These are phyloP conservation scores for Micropoecilia bifurca DNA, from an alignment of 2,797 vertebrate genomes.

Conservation along the genomic window DNA sequence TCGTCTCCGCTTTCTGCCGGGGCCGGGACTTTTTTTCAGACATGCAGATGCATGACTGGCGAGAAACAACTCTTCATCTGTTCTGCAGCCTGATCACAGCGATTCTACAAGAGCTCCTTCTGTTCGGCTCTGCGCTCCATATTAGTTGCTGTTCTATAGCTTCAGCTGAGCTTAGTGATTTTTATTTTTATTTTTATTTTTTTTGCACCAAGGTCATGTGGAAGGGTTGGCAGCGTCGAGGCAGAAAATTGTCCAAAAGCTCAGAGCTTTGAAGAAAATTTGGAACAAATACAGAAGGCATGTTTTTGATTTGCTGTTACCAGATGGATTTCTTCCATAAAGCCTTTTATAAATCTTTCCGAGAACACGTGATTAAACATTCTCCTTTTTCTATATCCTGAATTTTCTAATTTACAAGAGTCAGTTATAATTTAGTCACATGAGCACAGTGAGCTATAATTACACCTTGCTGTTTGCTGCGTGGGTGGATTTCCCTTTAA, in stretches of 20 bases:
- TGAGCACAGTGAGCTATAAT: conserved; percentile 43
- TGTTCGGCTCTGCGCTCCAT: not conserved
- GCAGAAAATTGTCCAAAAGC: conserved; percentile 4
- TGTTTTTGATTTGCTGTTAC: conserved; percentile 17
- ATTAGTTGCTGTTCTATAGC: conserved; percentile 10
- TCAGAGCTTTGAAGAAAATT: not conserved
- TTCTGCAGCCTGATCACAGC: conserved; percentile 27
- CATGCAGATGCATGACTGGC: not conserved
- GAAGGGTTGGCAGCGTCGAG: not conserved
- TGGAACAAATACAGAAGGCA: conserved; percentile 1
- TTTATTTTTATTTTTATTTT: not conserved
- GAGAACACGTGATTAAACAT: not conserved
- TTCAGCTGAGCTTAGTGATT: conserved; percentile 3
- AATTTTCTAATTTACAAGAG: conserved; percentile 13
- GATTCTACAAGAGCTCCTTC: conserved; percentile 7
- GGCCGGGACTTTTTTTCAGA: conserved; percentile 3
- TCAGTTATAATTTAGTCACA: conserved; percentile 45
- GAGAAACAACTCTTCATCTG: conserved; percentile 10
- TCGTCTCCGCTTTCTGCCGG: conserved; percentile 32
- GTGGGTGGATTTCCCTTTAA: conserved; percentile 46
- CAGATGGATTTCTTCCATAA: conserved; percentile 16
- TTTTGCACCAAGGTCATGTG: conserved; percentile 1
- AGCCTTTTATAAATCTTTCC: not conserved
- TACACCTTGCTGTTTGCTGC: conserved; percentile 9
- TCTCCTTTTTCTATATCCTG: conserved; percentile 4